Evolutionary conservation across 2,113 vertebrate species (phyloP).

Genomic region (Microcebus murinus): DNA sequence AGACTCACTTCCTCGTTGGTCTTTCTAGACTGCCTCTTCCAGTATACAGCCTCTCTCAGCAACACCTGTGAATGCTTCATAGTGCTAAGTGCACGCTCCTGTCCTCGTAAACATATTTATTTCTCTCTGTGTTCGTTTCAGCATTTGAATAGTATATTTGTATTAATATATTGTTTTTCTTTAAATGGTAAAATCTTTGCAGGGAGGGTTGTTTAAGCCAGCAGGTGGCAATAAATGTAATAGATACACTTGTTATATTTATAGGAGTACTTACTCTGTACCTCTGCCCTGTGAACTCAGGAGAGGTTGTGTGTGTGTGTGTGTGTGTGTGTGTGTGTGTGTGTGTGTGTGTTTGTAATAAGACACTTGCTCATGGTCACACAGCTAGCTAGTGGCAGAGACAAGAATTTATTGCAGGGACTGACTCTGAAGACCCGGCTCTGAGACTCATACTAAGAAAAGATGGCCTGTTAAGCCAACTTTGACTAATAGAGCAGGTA

Average conservation of each 20-base stretch:
- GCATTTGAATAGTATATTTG: not conserved
- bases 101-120: not conserved
- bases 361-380: not conserved
- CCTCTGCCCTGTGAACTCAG: not conserved
- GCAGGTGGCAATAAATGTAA: not conserved
- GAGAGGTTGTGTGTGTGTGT: not conserved
- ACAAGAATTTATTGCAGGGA: not conserved
- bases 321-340: not conserved
- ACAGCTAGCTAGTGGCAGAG: not conserved
- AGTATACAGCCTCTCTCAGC: not conserved
- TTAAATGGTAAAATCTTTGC: not conserved
- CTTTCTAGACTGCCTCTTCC: not conserved
- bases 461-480: not conserved
- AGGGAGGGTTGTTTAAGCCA: not conserved
- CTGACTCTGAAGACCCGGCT: not conserved
- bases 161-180: not conserved
- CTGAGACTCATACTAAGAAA: not conserved
- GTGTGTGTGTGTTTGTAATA: not conserved
- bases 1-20: not conserved
- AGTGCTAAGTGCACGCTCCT: no score
- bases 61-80: not conserved
- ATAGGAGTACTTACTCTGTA: not conserved
- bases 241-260: not conserved
- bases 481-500: not conserved
- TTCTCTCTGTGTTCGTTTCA: not conserved